A percentile compares a stretch with the other conserved stretches of the same genome.
phyloP scores from a whole-genome alignment of 2,797 vertebrate species.

The Artibeus lituratus region DNA sequence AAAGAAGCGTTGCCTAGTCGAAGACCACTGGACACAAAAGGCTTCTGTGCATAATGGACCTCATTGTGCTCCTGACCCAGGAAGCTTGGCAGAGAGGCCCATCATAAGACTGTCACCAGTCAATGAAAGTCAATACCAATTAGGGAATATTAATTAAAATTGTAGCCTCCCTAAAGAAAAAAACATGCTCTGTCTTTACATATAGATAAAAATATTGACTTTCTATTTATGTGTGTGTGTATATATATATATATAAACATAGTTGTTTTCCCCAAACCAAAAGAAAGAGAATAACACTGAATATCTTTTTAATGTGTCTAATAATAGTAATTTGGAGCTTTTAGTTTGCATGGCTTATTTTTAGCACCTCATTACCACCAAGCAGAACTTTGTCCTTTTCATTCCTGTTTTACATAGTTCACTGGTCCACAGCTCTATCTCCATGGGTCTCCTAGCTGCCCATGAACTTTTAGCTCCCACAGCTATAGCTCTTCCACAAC shows the following conservation, averaged over 20 bases:
- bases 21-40: constrained; percentile 64
- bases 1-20: not conserved
- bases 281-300: not conserved
- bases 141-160: constrained; percentile 85
- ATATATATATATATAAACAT: not conserved
- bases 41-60: constrained; percentile 62
- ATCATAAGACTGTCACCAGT: constrained; percentile 81
- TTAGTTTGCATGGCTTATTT: not conserved
- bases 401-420: not conserved
- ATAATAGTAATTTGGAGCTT: not conserved
- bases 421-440: not conserved
- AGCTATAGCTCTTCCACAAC: not conserved
- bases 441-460: not conserved
- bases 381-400: not conserved
- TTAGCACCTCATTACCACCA: not conserved
- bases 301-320: not conserved
- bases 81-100: constrained; percentile 72
- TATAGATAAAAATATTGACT: constrained; percentile 15
- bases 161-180: constrained; percentile 29
- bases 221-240: not conserved
- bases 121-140: constrained; percentile 83
- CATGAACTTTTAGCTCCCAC: not conserved
- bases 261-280: not conserved
- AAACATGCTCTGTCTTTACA: constrained; percentile 14
- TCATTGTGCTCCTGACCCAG: constrained; percentile 76